These are phyloP conservation scores for Diplolepis rosae DNA, from an alignment of 2,888 invertebrate species.

Conservation along the genomic window DNA sequence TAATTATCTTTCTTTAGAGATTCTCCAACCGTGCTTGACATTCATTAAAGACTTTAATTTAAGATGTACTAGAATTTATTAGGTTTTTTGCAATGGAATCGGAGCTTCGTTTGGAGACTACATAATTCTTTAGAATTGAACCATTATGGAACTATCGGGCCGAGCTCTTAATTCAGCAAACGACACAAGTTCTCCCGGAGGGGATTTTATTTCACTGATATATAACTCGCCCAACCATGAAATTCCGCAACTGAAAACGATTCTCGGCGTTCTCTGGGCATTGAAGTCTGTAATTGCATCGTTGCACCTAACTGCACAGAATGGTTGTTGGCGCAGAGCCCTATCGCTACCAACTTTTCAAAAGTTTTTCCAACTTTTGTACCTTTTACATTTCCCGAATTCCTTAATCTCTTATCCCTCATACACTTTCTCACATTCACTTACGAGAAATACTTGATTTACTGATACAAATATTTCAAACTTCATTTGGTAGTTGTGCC, in stretches of 20 bases:
- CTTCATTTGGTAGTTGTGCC: not conserved
- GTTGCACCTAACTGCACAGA: slow-evolving; percentile 60
- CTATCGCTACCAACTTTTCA: slow-evolving; percentile 30
- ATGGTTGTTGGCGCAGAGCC: slow-evolving; percentile 34
- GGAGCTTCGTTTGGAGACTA: not conserved
- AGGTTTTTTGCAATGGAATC: not conserved
- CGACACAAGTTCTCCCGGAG: slow-evolving; percentile 40
- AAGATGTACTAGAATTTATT: not conserved
- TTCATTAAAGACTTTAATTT: no score
- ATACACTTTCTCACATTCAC: no score
- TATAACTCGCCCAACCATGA: slow-evolving; percentile 58
- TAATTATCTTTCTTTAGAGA: no score
- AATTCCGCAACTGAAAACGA: slow-evolving; percentile 62
- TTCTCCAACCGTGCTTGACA: no score
- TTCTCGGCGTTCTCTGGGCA: slow-evolving; percentile 60
- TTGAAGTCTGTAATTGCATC: slow-evolving; percentile 68
- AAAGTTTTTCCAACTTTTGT: not conserved
- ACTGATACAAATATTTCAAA: no score
- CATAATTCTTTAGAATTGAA: not conserved
- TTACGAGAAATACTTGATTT: no score
- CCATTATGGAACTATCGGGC: slow-evolving; percentile 50
- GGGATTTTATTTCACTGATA: slow-evolving; percentile 22
- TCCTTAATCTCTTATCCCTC: no score
- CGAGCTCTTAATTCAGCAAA: slow-evolving; percentile 57
- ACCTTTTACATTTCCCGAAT: not conserved